Conservation (phyloP, 2,113 vertebrate genomes). For the Romanogobio albipinnatus region DNA sequence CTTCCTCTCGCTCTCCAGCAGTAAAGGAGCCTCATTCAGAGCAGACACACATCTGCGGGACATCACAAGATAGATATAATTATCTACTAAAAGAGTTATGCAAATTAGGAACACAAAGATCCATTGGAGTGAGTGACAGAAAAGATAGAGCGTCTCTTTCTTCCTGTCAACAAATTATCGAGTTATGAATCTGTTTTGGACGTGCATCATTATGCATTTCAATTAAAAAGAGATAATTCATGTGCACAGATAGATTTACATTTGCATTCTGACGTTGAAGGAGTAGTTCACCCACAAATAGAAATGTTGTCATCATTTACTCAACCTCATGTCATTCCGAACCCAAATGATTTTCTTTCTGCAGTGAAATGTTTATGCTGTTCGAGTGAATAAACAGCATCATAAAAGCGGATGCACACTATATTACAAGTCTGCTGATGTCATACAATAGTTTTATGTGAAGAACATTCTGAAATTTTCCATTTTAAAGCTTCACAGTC, state of each 20-base stretch:
- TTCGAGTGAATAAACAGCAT: too few relatives aligned
- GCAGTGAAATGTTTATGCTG: neutral
- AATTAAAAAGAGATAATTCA: neutral
- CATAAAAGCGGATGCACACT: too few relatives aligned
- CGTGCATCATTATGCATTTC: constrained; percentile 17
- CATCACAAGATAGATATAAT: constrained; percentile 58
- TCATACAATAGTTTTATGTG: too few relatives aligned
- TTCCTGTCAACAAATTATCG: constrained; percentile 7
- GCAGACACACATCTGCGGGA: constrained; percentile 48
- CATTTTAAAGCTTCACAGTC: too few relatives aligned
- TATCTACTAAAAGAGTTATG: constrained; percentile 61
- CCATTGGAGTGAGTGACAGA: constrained; percentile 12
- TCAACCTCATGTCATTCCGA: neutral
- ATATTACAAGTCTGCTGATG: too few relatives aligned
- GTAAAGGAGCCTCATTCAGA: constrained; percentile 57
- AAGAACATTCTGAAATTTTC: too few relatives aligned
- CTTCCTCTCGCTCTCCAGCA: neutral
- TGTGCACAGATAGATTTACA: neutral
- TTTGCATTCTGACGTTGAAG: neutral
- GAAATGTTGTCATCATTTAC: neutral
- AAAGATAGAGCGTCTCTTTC: neutral
- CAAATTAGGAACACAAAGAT: constrained; percentile 38
- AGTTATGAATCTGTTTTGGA: neutral
- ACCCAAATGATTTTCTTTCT: neutral
- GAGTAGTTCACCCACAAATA: neutral